These are phyloP conservation scores for Anser brachyrhynchus DNA, from an alignment of 2,113 vertebrate genomes.

Conservation along the genomic window DNA sequence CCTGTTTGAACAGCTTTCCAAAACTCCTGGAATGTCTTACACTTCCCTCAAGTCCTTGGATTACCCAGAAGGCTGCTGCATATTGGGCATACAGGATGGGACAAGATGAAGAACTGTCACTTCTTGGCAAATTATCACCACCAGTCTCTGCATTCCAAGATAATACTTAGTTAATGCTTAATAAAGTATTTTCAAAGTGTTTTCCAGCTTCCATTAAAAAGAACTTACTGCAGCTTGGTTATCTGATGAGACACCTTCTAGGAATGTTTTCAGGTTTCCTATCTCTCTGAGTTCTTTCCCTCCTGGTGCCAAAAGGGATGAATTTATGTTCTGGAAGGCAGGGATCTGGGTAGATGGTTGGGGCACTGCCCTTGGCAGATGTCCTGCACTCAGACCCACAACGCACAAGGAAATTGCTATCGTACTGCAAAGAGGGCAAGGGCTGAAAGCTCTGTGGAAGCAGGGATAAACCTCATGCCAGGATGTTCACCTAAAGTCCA, in stretches of 20 bases:
- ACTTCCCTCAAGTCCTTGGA: not conserved
- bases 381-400: not conserved
- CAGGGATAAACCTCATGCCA: not conserved
- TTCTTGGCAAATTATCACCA: not conserved
- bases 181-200: not conserved
- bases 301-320: not conserved
- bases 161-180: not conserved
- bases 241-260: not conserved
- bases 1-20: not conserved
- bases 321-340: not conserved
- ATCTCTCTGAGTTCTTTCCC: not conserved
- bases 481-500: not conserved
- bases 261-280: not conserved
- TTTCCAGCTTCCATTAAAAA: not conserved
- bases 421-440: not conserved
- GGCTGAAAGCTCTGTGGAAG: not conserved
- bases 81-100: not conserved
- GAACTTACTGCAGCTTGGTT: not conserved
- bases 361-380: not conserved
- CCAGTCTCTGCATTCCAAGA: not conserved
- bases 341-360: not conserved
- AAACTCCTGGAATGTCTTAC: not conserved
- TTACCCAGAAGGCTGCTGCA: not conserved
- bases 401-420: not conserved
- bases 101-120: not conserved